Base-by-base conservation (phyloP, 2,888 invertebrate species). In the Spodoptera exigua region DNA sequence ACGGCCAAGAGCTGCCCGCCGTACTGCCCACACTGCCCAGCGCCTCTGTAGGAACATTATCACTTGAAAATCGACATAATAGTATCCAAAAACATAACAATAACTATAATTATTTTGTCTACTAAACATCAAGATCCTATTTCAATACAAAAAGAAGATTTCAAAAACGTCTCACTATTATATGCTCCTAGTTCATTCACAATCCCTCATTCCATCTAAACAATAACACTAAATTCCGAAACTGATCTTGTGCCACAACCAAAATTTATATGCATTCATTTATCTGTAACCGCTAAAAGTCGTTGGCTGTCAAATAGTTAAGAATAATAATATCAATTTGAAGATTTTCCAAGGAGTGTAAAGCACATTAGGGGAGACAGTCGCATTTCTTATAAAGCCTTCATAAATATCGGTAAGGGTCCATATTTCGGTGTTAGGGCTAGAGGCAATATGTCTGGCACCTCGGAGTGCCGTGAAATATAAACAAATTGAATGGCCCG, bases 1-100 rank as follows among this genome's bases (percentile, higher is more conserved):
- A 96, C 79, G 95, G 95, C 96, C 96, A 96, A 61, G 96, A 96
- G 89, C 95, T 96, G 78, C 95, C 95, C 80, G 95, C 95, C 82
- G 95, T 95, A 77, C 96, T 96, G 80, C 96, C 96, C 85, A 96
- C 93, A 80, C 93, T 94, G 80, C 96, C 96, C 92, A 96, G 92
- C 34, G 95, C 96, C 88, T 96, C 96, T 96, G 95, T 27, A 9
- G 27, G 27, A 27, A 27, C 1, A 27, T 5, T 27, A 7, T 27
- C 9, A 27, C 9, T 27, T 27, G 27, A 9, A 27, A 27, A 5
- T 45, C 34, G n/a, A n/a, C n/a, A n/a, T n/a, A n/a, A n/a, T n/a
- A n/a, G n/a, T n/a, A n/a, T n/a, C n/a, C n/a, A n/a, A n/a, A n/a
- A n/a, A n/a, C n/a, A n/a, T n/a, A n/a, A n/a, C n/a, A n/a, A n/a